phyloP scores from a whole-genome alignment of 2,797 vertebrate species.

The Peromyscus eremicus region DNA sequence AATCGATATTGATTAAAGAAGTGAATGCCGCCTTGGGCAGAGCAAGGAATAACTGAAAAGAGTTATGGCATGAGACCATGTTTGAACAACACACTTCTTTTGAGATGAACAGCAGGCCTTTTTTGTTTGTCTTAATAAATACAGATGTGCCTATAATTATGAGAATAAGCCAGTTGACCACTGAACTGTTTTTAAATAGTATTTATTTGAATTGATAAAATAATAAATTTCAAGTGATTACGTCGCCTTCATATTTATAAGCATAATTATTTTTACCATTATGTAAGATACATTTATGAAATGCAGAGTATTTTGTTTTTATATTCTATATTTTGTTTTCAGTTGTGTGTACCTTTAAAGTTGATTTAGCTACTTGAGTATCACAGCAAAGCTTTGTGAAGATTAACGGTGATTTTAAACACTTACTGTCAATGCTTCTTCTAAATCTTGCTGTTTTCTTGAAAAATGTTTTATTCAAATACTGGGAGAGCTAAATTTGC shows the following conservation, averaged over 20 bases:
- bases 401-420: slow-evolving; percentile 16
- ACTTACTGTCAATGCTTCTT: background rate
- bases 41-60: background rate
- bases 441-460: background rate
- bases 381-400: background rate
- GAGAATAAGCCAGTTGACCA: background rate
- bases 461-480: background rate
- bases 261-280: background rate
- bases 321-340: background rate
- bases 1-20: background rate
- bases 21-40: background rate
- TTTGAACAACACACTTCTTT: background rate
- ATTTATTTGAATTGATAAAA: background rate
- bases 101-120: background rate
- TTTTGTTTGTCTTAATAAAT: background rate
- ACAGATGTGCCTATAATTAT: background rate
- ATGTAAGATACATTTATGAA: background rate
- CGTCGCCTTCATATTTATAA: background rate
- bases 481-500: background rate
- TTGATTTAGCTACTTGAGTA: background rate
- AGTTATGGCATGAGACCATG: no score
- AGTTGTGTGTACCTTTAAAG: background rate
- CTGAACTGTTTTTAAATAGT: background rate
- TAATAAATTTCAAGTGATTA: background rate
- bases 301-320: background rate